phyloP scores from a whole-genome alignment of 2,797 vertebrate species.

The Lutjanus campechanus region DNA sequence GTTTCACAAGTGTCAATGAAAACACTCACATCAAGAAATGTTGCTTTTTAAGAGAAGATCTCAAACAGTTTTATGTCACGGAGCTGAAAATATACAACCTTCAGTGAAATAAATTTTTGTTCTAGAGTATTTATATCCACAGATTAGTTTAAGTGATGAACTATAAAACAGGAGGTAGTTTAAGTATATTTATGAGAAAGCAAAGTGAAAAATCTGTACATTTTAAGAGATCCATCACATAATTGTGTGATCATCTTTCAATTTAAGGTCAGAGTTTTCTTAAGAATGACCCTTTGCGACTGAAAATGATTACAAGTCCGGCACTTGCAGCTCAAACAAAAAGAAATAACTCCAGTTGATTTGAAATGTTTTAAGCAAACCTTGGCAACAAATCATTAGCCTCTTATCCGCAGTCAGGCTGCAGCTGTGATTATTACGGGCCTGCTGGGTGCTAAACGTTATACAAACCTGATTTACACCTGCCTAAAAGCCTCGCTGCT shows the following conservation, averaged over 20 bases:
- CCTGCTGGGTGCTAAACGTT: conserved; percentile 47
- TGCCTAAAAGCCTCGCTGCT: conserved; percentile 55
- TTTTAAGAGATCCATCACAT: conserved; percentile 12
- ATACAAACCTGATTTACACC: conserved; percentile 71
- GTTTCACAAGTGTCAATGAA: not conserved
- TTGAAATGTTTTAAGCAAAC: conserved; percentile 51
- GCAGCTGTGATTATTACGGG: conserved; percentile 23
- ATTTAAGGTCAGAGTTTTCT: not conserved
- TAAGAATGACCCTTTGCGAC: not conserved
- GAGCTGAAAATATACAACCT: conserved; percentile 9
- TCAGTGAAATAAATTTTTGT: not conserved
- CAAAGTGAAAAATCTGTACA: not conserved
- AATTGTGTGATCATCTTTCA: conserved; percentile 8
- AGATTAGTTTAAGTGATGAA: conserved; percentile 9
- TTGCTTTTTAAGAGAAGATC: conserved; percentile 2
- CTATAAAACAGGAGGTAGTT: not conserved
- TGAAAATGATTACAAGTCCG: conserved; percentile 3
- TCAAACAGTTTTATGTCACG: not conserved
- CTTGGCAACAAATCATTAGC: conserved; percentile 34
- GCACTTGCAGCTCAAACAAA: conserved; percentile 17
- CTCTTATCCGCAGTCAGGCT: conserved; percentile 26
- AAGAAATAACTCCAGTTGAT: conserved; percentile 37
- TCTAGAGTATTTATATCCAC: not conserved
- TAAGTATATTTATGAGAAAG: conserved; percentile 11
- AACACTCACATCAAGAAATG: conserved; percentile 4